phyloP scores from a whole-genome alignment of 1,140 invertebrate species.

The Brachystomella parvula region DNA sequence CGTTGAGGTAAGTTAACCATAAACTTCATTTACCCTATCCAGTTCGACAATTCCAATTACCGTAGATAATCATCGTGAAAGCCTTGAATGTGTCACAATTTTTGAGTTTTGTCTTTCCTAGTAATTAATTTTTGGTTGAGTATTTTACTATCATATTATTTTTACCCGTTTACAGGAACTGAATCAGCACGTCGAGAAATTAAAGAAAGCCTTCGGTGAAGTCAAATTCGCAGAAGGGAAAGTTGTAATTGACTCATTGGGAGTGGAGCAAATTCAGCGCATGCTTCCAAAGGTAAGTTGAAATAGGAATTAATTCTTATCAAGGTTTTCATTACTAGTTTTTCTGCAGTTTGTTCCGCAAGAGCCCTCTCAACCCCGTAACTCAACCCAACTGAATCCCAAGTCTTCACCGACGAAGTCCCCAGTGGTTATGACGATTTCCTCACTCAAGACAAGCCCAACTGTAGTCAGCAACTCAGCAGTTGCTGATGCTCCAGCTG shows the following conservation, averaged over 20 bases:
- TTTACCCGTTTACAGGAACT: slow-evolving; percentile 53
- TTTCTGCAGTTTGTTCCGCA: slow-evolving; percentile 21
- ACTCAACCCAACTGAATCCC: slow-evolving; percentile 7
- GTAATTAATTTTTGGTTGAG: too few species aligned
- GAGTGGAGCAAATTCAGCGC: slow-evolving; percentile 26
- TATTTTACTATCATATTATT: too few species aligned
- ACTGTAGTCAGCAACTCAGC: slow-evolving; percentile 30
- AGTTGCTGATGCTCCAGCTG: not conserved
- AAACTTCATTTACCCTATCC: too few species aligned
- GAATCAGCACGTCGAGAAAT: slow-evolving; percentile 61
- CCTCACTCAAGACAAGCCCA: slow-evolving; percentile 34
- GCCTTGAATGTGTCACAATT: too few species aligned
- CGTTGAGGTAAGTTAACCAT: slow-evolving; percentile 48
- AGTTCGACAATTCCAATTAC: too few species aligned
- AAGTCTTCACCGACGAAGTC: slow-evolving; percentile 11
- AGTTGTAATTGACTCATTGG: slow-evolving; percentile 47
- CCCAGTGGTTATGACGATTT: slow-evolving; percentile 33
- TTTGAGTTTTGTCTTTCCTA: too few species aligned
- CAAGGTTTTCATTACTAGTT: slow-evolving; percentile 5
- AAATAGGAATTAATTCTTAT: not conserved
- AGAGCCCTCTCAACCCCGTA: slow-evolving; percentile 15
- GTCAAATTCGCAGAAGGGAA: slow-evolving; percentile 69
- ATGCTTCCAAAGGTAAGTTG: slow-evolving; percentile 30
- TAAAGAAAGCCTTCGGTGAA: slow-evolving; percentile 62
- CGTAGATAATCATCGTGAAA: too few species aligned